Evolutionary conservation across 2,113 vertebrate species (phyloP), one percentile per base, ranked within the genome.

Genomic region (Megalops atlanticus): DNA sequence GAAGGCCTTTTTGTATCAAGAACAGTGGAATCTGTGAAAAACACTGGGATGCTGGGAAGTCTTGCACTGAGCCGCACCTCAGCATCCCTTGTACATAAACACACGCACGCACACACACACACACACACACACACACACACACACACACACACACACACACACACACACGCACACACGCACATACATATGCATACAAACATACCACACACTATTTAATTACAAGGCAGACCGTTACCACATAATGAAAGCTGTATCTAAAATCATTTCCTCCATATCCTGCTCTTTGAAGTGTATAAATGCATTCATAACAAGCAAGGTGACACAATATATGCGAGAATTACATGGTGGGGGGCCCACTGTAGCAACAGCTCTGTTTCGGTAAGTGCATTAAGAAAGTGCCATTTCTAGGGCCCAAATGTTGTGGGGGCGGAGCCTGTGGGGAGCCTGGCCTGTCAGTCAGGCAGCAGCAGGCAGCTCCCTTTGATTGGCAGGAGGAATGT

Each of bases 171-270:
- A n/a, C n/a, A n/a, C n/a, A n/a, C n/a, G n/a, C n/a, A n/a, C n/a
- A n/a, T n/a, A 43, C 0, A 47, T 58, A 3, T 41, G 83, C 71
- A n/a, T n/a, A n/a, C n/a, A n/a, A n/a, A n/a, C n/a, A n/a, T n/a
- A n/a, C n/a, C n/a, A n/a, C n/a, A 87, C 87, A 88, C 79, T 85
- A 88, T 84, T 84, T 89, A 89, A 85, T 85, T 86, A 88, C 89
- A 84, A 91, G 92, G 90, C 91, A 89, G 91, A 92, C 87, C 52
- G n/a, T 58, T 64, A 27, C 24, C 2, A 24, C 58, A 64, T 64
- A n/a, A 64, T 31, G 58, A 64, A 64, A 64, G n/a, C 58, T 27
- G 7, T 4, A 31, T 2, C 58, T 27, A n/a, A 4, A 11, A 64
- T 64, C n/a, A 64, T 27, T 64, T 10, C 58, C n/a, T 24, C 3